These are phyloP conservation scores for Orbicella faveolata DNA, from an alignment of 64 coral and sea anemone genomes.

Conservation along the genomic window DNA sequence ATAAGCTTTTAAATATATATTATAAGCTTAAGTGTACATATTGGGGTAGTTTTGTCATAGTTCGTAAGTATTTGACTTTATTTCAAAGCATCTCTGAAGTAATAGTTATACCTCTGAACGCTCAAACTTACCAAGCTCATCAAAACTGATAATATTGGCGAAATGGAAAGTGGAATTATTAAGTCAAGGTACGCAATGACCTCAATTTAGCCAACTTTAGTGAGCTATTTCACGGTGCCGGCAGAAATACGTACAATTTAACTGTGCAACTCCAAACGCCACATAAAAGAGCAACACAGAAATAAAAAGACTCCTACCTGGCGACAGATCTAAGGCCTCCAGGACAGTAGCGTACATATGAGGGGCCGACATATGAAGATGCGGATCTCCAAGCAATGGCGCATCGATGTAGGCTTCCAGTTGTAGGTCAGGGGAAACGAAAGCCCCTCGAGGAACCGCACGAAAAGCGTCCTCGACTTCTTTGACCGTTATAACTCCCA, in stretches of 20 bases:
- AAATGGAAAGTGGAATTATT: not conserved
- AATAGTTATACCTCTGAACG: too few relatives aligned
- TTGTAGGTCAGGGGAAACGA: constrained; percentile 77
- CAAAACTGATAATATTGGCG: not conserved
- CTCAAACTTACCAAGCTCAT: not conserved
- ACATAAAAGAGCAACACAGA: not conserved
- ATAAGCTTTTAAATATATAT: too few relatives aligned
- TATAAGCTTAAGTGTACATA: too few relatives aligned
- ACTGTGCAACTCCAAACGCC: not conserved
- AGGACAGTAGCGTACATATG: constrained; percentile 98
- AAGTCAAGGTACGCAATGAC: not conserved
- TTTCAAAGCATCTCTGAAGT: too few relatives aligned
- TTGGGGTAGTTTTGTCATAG: too few relatives aligned
- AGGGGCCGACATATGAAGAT: constrained; percentile 94
- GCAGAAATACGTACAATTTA: too few relatives aligned
- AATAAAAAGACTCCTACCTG: constrained; percentile 58
- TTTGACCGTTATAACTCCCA: constrained; percentile 72
- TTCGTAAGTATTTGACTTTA: too few relatives aligned
- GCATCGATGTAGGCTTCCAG: constrained; percentile 89
- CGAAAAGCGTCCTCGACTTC: constrained; percentile 94
- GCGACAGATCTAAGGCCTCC: constrained; percentile 87
- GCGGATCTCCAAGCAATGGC: constrained; percentile 81
- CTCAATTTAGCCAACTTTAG: too few relatives aligned
- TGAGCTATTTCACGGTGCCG: too few relatives aligned
- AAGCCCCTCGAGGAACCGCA: constrained; percentile 86